A percentile compares a stretch with the other conserved stretches of the same genome.
Evolutionary conservation across 1,140 invertebrate species (phyloP).

Genomic region (Temnothorax longispinosus): DNA sequence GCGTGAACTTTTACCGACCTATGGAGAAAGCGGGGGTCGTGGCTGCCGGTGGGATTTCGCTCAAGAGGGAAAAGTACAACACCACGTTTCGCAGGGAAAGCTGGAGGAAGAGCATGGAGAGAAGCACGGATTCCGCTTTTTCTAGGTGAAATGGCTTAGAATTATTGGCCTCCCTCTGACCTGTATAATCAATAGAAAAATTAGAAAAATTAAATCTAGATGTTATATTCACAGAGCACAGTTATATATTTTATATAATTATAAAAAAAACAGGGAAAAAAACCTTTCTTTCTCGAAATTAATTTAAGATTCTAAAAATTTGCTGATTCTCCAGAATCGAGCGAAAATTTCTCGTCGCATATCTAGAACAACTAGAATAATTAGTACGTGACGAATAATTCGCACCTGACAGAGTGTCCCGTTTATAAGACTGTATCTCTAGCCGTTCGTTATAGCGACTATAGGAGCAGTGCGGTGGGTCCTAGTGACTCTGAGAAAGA

Average conservation of each 20-base stretch:
- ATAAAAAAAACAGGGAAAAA: background rate
- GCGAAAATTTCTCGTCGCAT: background rate
- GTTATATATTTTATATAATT: slow-evolving; percentile 8
- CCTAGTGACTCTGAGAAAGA: slow-evolving; percentile 95
- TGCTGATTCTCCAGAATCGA: background rate
- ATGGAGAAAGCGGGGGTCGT: slow-evolving; percentile 88
- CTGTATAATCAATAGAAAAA: background rate
- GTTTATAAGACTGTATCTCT: slow-evolving; percentile 74
- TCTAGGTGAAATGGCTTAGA: slow-evolving; percentile 90
- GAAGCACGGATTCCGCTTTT: slow-evolving; percentile 96
- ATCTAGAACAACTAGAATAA: background rate
- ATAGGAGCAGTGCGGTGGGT: slow-evolving; percentile 94
- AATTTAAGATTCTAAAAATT: background rate
- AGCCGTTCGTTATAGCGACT: slow-evolving; percentile 91
- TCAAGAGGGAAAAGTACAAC: slow-evolving; percentile 86
- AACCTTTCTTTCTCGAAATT: background rate
- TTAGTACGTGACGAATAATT: background rate
- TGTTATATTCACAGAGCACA: too few relatives aligned
- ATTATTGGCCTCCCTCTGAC: slow-evolving; percentile 26
- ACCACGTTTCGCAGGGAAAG: slow-evolving; percentile 92
- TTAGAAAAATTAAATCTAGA: background rate
- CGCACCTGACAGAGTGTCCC: background rate
- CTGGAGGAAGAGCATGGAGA: slow-evolving; percentile 96
- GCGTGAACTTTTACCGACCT: slow-evolving; percentile 99
- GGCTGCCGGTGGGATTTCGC: slow-evolving; percentile 74